Conservation (phyloP, 2,888 invertebrate genomes). For the Perithous albicinctus region DNA sequence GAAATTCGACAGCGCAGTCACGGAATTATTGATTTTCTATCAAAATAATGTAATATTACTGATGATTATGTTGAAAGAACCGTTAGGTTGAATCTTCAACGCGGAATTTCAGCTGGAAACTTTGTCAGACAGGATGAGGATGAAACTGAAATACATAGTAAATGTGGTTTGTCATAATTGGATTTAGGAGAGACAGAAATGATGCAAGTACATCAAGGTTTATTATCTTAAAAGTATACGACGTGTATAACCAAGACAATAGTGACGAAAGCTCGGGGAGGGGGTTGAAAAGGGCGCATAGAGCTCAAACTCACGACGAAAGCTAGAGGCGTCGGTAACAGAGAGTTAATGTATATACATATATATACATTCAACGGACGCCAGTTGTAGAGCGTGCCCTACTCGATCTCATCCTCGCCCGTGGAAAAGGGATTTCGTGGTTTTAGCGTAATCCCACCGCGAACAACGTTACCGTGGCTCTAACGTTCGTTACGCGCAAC, state of each 20-base stretch:
- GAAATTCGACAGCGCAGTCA: no score
- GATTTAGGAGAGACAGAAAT: not conserved
- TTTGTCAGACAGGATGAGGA: no score
- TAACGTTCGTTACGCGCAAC: constrained; percentile 77
- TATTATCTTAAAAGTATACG: constrained; percentile 4
- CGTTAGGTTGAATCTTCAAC: no score
- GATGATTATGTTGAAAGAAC: no score
- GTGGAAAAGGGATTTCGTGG: constrained; percentile 74
- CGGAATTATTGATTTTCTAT: no score
- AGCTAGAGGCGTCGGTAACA: not conserved
- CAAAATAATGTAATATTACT: no score
- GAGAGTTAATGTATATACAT: not conserved
- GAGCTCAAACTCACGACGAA: not conserved
- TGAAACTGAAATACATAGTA: no score
- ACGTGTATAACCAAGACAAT: constrained; percentile 6
- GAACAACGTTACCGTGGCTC: constrained; percentile 78
- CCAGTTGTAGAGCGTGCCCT: constrained; percentile 16
- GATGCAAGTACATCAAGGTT: constrained; percentile 5
- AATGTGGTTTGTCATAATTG: no score
- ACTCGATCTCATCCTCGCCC: constrained; percentile 66
- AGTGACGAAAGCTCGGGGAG: not conserved
- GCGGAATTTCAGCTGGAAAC: no score
- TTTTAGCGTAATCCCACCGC: constrained; percentile 78
- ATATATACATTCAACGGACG: not conserved
- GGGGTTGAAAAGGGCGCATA: not conserved